Evolutionary conservation across 2,797 vertebrate species (phyloP).

Genomic region (Steatocranus sp.): DNA sequence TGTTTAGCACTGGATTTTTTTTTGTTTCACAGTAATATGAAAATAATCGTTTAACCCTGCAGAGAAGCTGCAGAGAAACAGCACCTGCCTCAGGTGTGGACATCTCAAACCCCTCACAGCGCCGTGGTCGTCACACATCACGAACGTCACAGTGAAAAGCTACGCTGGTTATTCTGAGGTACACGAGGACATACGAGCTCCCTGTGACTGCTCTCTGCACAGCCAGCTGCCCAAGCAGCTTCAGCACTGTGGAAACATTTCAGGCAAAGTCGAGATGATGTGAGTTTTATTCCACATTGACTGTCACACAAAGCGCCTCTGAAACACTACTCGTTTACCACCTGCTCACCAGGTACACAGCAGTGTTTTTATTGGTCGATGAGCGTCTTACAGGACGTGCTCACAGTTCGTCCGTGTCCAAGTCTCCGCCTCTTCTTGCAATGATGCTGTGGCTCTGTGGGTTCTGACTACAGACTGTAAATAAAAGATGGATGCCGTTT

Average conservation of each 20-base stretch:
- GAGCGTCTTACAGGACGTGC: accelerated
- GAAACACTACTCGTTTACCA: neutral
- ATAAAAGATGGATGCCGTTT: neutral
- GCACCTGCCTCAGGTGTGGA: neutral
- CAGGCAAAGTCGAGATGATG: neutral
- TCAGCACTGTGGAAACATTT: neutral
- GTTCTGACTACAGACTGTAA: neutral
- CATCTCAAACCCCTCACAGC: accelerated
- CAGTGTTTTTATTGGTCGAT: neutral
- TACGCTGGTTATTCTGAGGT: neutral
- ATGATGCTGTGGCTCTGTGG: neutral
- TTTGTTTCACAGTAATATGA: neutral
- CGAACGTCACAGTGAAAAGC: neutral
- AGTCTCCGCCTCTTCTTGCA: neutral
- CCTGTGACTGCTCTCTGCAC: neutral
- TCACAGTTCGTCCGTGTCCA: neutral
- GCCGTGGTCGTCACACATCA: neutral
- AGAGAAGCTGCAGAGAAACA: accelerated
- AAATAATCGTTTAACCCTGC: neutral
- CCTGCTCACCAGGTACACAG: neutral
- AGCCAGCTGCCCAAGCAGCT: neutral
- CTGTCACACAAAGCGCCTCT: neutral
- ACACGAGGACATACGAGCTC: no score
- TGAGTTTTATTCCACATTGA: accelerated
- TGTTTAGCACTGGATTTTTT: neutral